These are phyloP conservation scores for Apamea sordens DNA, from an alignment of 2,888 invertebrate genomes.

Conservation along the genomic window DNA sequence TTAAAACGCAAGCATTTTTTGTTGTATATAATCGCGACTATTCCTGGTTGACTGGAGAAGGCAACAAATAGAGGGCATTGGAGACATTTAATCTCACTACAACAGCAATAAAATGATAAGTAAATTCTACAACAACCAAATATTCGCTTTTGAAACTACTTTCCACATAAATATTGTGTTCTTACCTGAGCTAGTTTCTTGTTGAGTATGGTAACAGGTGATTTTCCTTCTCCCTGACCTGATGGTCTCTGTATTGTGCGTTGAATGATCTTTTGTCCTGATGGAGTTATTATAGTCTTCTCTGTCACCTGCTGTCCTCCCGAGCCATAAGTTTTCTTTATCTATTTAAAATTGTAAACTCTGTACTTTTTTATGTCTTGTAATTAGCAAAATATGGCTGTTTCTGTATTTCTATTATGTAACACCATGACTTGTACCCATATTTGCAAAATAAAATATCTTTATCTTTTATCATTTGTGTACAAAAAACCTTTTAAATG, in stretches of 20 bases:
- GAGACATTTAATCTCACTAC: slow-evolving; percentile 14
- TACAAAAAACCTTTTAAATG: neutral
- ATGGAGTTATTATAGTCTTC: slow-evolving; percentile 89
- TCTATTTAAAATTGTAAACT: slow-evolving; percentile 63
- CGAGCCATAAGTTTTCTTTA: slow-evolving; percentile 80
- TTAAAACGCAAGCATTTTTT: neutral
- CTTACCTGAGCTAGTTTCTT: slow-evolving; percentile 85
- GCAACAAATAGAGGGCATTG: slow-evolving; percentile 52
- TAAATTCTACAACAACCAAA: slow-evolving; percentile 16
- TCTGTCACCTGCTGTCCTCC: slow-evolving; percentile 87
- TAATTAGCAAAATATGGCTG: too few species aligned
- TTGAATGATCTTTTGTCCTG: slow-evolving; percentile 89
- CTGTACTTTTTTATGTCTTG: too few species aligned
- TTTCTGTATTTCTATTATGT: too few species aligned
- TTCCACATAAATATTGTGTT: neutral
- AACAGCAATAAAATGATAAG: slow-evolving; percentile 10
- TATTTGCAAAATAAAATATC: too few species aligned
- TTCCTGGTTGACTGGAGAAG: slow-evolving; percentile 46
- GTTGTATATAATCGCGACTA: neutral
- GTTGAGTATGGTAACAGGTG: slow-evolving; percentile 85
- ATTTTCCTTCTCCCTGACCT: slow-evolving; percentile 76
- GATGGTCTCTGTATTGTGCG: slow-evolving; percentile 85
- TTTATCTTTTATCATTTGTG: neutral
- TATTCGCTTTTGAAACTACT: slow-evolving; percentile 20
- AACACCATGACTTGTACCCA: too few species aligned